These are phyloP conservation scores for Drosophila melanocephala DNA, from an alignment of 2,888 invertebrate species.

Conservation along the genomic window DNA sequence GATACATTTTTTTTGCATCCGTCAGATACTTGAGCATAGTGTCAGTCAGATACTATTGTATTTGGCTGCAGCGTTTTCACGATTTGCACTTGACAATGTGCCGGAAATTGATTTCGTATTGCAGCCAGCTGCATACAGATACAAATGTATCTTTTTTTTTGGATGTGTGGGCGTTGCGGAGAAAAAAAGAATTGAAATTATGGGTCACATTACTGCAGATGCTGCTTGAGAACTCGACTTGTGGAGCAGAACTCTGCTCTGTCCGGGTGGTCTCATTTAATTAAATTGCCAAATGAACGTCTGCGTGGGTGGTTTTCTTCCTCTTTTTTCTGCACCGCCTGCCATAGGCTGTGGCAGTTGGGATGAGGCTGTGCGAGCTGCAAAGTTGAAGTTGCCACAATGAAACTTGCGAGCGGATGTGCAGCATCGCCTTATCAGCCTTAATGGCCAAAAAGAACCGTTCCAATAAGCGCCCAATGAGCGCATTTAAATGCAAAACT, in stretches of 20 bases:
- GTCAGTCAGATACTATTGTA: constrained; percentile 37
- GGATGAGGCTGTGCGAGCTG: not conserved
- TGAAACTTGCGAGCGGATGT: constrained; percentile 44
- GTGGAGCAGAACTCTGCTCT: constrained; percentile 18
- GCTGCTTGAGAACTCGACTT: constrained; percentile 11
- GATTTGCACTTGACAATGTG: constrained; percentile 63
- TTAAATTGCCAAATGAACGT: constrained; percentile 68
- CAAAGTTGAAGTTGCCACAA: constrained; percentile 23
- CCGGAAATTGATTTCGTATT: constrained; percentile 70
- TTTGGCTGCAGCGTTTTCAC: constrained; percentile 38
- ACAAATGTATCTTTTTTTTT: constrained; percentile 53
- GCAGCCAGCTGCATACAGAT: constrained; percentile 38
- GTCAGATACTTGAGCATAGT: constrained; percentile 25
- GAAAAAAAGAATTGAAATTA: constrained; percentile 18
- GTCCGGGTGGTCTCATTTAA: constrained; percentile 69
- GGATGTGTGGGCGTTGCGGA: not conserved
- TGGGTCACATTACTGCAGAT: constrained; percentile 36
- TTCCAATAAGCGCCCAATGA: constrained; percentile 49
- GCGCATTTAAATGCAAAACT: constrained; percentile 73
- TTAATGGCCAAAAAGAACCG: constrained; percentile 46
- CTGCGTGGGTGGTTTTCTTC: constrained; percentile 47
- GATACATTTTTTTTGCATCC: constrained; percentile 33
- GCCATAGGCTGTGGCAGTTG: not conserved
- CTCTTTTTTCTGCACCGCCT: not conserved
- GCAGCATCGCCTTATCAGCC: constrained; percentile 38